Base-by-base conservation (phyloP, 2,888 invertebrate species). In the Eupithecia abbreviata region DNA sequence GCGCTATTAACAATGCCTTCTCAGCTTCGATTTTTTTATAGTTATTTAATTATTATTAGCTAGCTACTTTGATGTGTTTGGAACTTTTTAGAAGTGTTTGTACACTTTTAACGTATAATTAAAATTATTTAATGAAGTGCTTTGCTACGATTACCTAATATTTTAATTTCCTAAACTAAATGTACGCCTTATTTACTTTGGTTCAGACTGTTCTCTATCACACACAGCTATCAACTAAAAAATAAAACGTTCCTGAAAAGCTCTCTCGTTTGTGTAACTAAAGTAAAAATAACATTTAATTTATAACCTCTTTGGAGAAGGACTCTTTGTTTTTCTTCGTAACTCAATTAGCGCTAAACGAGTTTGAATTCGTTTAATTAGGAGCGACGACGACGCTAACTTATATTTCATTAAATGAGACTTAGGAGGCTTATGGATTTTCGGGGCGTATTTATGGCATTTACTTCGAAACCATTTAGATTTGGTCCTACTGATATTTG, bases 301-400 rank as follows among this genome's bases (percentile, higher is more conserved):
- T 42, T 45, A 69, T 45, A 47, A 45, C 18, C 12, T 43, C 66
- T 18, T 67, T 66, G 7, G 42, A 66, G 47, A 4, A 71, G 43
- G 55, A 18, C 45, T 72, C 62, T 55, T 73, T 80, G 79, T 79
- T 79, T 77, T 74, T 78, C 77, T 81, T 74, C 71, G 30, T 70
- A 73, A 77, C 75, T 75, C 77, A 81, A 82, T 80, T 79, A 81
- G 75, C 62, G 45, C 58, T 74, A 78, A 78, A 78, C 75, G 79
- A 77, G 79, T 79, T 82, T 74, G 77, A 80, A 79, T 79, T 81
- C 78, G 74, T 77, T 72, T 72, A 76, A 74, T 76, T 74, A 78
- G 42, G 68, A 73, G 42, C 49, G 67, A 62, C 30, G 47, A 30
- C 30, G 18, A 62, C 49, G 42, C 66, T 47, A 49, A 58, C 73